Percentiles rank a stretch among this genome's conserved stretches.
phyloP scores from a whole-genome alignment of 2,797 vertebrate genomes.

The Sciurus vulgaris region DNA sequence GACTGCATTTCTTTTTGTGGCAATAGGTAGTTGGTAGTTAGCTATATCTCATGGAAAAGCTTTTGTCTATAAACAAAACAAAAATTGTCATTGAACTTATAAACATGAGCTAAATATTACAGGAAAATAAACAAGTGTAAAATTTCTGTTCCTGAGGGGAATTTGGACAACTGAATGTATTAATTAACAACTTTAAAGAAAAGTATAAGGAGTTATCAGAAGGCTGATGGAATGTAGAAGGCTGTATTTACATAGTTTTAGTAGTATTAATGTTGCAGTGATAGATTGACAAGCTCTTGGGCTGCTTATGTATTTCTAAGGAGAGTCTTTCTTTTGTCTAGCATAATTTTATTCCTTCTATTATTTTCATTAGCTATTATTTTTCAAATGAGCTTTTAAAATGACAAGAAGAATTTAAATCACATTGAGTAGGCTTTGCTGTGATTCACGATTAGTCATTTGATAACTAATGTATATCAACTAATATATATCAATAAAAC shows the following conservation, averaged over 20 bases:
- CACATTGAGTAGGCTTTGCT: slow-evolving; percentile 4
- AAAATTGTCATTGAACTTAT: not conserved
- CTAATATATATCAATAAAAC: too few relatives aligned
- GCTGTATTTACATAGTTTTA: slow-evolving; percentile 29
- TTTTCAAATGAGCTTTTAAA: slow-evolving; percentile 50
- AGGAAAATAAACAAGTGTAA: not conserved
- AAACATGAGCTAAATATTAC: not conserved
- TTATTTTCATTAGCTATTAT: slow-evolving; percentile 39
- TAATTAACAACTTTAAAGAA: slow-evolving; percentile 21
- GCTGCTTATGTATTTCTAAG: slow-evolving; percentile 43
- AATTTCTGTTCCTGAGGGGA: not conserved
- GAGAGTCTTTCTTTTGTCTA: not conserved
- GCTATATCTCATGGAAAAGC: not conserved
- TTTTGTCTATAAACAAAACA: not conserved
- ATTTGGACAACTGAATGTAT: slow-evolving; percentile 18
- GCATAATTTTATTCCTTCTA: slow-evolving; percentile 55
- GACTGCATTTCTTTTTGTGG: not conserved
- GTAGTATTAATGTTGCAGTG: not conserved
- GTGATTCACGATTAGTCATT: not conserved
- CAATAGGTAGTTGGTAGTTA: not conserved
- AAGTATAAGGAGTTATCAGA: slow-evolving; percentile 20
- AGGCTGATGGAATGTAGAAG: slow-evolving; percentile 32
- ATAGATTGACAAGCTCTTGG: slow-evolving; percentile 43
- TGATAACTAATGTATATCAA: slow-evolving; percentile 19
- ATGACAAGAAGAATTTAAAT: slow-evolving; percentile 44